These are phyloP conservation scores for Pterostichus niger DNA, from an alignment of 2,888 invertebrate genomes.

Conservation along the genomic window DNA sequence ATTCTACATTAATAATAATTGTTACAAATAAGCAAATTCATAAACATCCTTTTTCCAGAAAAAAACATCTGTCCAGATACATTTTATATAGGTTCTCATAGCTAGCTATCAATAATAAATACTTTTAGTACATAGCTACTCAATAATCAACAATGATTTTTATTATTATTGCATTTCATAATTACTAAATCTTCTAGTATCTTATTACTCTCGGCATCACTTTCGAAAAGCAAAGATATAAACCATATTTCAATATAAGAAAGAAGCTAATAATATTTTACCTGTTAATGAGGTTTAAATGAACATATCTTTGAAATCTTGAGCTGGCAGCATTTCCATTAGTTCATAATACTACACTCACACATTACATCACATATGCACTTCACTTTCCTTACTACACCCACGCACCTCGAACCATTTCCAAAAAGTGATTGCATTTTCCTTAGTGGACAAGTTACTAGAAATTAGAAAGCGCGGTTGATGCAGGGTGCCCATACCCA, in stretches of 20 bases:
- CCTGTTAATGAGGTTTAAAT: not conserved
- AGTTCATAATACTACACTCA: not conserved
- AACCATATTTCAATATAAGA: not conserved
- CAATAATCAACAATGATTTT: too few relatives aligned
- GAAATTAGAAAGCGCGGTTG: constrained; percentile 55
- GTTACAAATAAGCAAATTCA: too few relatives aligned
- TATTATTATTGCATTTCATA: too few relatives aligned
- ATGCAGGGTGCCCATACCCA: not conserved
- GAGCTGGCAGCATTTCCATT: not conserved
- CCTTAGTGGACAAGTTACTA: constrained; percentile 10
- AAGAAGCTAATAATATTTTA: not conserved
- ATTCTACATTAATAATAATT: too few relatives aligned
- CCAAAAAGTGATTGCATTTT: constrained; percentile 19
- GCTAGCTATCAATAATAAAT: too few relatives aligned
- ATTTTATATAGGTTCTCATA: too few relatives aligned
- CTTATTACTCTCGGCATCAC: too few relatives aligned
- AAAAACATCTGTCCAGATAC: too few relatives aligned
- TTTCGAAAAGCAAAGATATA: too few relatives aligned
- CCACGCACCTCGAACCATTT: not conserved
- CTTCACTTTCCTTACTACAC: not conserved
- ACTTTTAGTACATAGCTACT: too few relatives aligned
- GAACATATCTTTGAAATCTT: not conserved
- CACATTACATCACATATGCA: not conserved
- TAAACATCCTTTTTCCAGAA: too few relatives aligned
- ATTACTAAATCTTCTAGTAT: too few relatives aligned